phyloP scores from a whole-genome alignment of 2,888 invertebrate genomes.

The Lottia gigantea region DNA sequence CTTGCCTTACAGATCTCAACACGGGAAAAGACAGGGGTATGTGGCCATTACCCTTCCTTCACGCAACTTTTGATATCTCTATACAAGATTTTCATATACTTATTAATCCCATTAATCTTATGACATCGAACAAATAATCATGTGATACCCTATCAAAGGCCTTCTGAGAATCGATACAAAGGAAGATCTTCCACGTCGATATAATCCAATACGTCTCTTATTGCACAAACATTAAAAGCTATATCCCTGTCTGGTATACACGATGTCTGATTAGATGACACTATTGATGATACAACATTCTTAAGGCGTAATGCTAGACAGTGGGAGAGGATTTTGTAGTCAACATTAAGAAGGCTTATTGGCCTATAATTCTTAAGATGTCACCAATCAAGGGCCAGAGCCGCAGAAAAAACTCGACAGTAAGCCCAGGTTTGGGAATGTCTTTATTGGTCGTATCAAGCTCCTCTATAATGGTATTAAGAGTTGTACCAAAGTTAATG shows the following conservation, averaged over 20 bases:
- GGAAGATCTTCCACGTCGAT: conserved; percentile 31
- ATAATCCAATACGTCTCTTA: conserved; percentile 36
- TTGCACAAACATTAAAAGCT: conserved; percentile 37
- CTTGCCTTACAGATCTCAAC: background rate
- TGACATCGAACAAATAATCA: conserved; percentile 31
- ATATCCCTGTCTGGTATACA: conserved; percentile 35
- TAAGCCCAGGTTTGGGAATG: too few relatives aligned
- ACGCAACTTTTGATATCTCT: conserved; percentile 31
- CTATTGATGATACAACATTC: conserved; percentile 26
- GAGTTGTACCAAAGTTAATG: too few relatives aligned
- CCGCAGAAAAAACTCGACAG: conserved; percentile 1
- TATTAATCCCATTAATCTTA: conserved; percentile 37
- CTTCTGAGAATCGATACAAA: conserved; percentile 41
- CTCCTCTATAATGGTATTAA: too few relatives aligned
- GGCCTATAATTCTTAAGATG: background rate
- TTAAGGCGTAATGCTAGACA: conserved; percentile 30
- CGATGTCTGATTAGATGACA: conserved; percentile 38
- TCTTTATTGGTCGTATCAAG: too few relatives aligned
- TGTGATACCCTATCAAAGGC: conserved; percentile 41
- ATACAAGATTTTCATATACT: conserved; percentile 39
- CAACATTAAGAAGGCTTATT: too few relatives aligned
- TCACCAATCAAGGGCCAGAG: conserved; percentile 11
- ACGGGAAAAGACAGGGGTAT: conserved; percentile 26
- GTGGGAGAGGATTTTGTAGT: conserved; percentile 32
- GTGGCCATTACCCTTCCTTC: conserved; percentile 32